phyloP scores from a whole-genome alignment of 2,888 invertebrate genomes.

The Aphidius colemani region DNA sequence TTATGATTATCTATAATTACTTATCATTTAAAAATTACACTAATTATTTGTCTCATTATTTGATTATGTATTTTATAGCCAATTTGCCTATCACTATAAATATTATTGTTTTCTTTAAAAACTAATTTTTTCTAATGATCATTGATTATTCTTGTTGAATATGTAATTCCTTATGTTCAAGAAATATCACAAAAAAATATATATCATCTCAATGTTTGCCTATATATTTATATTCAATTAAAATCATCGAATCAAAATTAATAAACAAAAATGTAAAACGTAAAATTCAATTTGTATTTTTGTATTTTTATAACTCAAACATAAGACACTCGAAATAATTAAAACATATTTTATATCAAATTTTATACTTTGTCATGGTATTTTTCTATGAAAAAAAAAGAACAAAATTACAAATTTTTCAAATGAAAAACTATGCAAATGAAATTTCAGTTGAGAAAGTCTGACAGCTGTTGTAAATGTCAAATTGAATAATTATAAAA shows the following conservation, averaged over 20 bases:
- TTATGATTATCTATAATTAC: no score
- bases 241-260: no score
- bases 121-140: no score
- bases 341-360: no score
- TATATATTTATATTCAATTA: no score
- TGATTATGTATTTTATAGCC: slow-evolving; percentile 46
- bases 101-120: no score
- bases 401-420: not conserved
- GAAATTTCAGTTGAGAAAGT: slow-evolving; percentile 12
- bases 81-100: not conserved
- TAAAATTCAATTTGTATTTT: not conserved
- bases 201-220: no score
- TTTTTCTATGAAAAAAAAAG: not conserved
- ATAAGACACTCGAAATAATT: no score
- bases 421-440: slow-evolving; percentile 23
- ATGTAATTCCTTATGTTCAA: no score
- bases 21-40: slow-evolving; percentile 45
- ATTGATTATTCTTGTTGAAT: no score
- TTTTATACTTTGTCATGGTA: not conserved
- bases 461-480: slow-evolving; percentile 5
- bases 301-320: not conserved
- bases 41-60: slow-evolving; percentile 57
- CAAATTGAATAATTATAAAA: no score
- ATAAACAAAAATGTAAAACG: not conserved
- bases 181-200: no score